Evolutionary conservation across 2,888 invertebrate genomes (phyloP).

Genomic region (Dilophus febrilis): DNA sequence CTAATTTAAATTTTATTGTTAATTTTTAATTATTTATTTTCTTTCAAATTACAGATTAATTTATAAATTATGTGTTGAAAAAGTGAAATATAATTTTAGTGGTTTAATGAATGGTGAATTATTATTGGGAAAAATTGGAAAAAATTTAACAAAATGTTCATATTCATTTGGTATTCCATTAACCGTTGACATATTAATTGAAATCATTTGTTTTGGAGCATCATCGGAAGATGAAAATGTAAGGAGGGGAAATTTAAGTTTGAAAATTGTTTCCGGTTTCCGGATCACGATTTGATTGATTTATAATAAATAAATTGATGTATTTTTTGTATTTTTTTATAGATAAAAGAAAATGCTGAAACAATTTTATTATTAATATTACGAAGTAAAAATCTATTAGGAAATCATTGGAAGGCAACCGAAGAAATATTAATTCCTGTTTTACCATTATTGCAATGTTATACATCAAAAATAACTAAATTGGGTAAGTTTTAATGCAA

Average conservation of each 20-base stretch:
- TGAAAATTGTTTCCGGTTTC: too few relatives aligned
- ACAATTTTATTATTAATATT: constrained; percentile 20
- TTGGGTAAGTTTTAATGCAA: constrained; percentile 6
- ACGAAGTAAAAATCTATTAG: constrained; percentile 17
- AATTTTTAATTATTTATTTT: not conserved
- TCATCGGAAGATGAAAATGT: constrained; percentile 6
- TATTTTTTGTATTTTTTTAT: constrained; percentile 2
- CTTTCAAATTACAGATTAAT: constrained; percentile 6
- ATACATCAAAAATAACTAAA: constrained; percentile 12
- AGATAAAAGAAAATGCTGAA: constrained; percentile 14
- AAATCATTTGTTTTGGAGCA: constrained; percentile 17
- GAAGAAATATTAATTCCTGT: constrained; percentile 16
- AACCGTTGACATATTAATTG: constrained; percentile 16
- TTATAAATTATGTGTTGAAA: constrained; percentile 15
- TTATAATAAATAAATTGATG: not conserved
- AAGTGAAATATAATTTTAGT: constrained; percentile 20
- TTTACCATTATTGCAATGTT: constrained; percentile 19
- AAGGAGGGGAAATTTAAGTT: too few relatives aligned
- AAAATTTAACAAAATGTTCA: constrained; percentile 7
- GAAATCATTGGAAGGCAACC: constrained; percentile 14
- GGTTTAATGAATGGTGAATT: constrained; percentile 19
- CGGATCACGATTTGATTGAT: not conserved
- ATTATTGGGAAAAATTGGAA: constrained; percentile 14
- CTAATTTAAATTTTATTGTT: not conserved
- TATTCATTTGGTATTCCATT: constrained; percentile 22